A percentile compares a stretch with the other conserved stretches of the same genome.
phyloP scores from a whole-genome alignment of 2,888 invertebrate species.

The Sisyra terminalis region DNA sequence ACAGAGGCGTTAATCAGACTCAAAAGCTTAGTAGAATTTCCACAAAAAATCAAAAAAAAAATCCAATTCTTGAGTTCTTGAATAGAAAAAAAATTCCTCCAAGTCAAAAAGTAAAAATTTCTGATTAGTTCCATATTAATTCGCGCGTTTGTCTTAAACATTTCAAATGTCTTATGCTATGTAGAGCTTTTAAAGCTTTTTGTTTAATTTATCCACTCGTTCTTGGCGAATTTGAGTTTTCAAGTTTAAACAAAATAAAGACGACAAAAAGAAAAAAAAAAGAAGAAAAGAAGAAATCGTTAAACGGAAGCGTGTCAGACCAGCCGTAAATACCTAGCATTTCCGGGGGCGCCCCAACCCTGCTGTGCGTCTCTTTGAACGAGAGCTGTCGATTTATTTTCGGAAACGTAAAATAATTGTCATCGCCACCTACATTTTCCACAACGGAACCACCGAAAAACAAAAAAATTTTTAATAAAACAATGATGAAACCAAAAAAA shows the following conservation, averaged over 20 bases:
- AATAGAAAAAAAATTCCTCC: neutral
- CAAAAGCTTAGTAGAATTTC: too few relatives aligned
- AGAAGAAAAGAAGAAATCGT: too few relatives aligned
- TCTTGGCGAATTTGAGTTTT: neutral
- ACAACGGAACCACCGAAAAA: neutral
- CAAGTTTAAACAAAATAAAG: neutral
- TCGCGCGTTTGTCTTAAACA: too few relatives aligned
- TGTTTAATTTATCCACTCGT: neutral
- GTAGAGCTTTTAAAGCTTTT: neutral
- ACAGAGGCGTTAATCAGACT: too few relatives aligned
- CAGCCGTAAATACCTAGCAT: neutral
- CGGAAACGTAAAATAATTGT: conserved; percentile 22
- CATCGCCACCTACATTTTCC: conserved; percentile 14
- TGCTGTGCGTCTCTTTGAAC: conserved; percentile 20
- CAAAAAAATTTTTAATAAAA: neutral
- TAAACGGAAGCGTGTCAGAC: too few relatives aligned
- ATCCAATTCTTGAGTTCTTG: too few relatives aligned
- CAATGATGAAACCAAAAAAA: neutral
- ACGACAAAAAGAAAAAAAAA: too few relatives aligned
- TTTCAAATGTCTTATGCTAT: neutral
- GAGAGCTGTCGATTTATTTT: conserved; percentile 26
- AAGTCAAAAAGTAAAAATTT: neutral
- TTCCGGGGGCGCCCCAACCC: conserved; percentile 1
- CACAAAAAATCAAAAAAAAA: too few relatives aligned
- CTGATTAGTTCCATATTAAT: neutral